Base-by-base conservation (phyloP, 2,797 vertebrate species). In the Neosalanx taihuensis region DNA sequence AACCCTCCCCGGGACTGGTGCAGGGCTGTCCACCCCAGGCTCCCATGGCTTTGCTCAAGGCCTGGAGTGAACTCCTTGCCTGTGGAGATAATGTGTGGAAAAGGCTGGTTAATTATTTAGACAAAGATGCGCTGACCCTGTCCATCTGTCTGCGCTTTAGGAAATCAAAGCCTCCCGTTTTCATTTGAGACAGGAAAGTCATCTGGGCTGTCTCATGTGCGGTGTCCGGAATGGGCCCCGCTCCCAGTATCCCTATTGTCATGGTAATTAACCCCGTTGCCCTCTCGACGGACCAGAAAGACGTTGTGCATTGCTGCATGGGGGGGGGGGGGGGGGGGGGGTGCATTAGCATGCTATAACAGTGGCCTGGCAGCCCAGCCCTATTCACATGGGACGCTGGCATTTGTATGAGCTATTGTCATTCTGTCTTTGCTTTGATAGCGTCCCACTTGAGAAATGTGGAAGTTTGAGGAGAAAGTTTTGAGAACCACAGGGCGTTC, bases 281-380 rank as follows among this genome's bases (percentile, higher is more conserved):
- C 87, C 89, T 88, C 92, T 90, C 75, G 87, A 87, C 89, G 84
- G 65, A 91, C 90, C 84, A 3, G 81, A 81, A 81, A 81, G 89
- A 89, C 86, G 90, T 92, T 89, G 84, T 89, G 90, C 93, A 93
- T 84, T 87, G 85, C 86, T 85, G 87, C 82, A 86, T 89, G 74
- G 82, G 86, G 76, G 85, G 92, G 92, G 23, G 23, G 23, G 76
- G 85, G 92, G 92, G 23, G 23, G 23, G 82, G 86, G 76, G 85
- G 92, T 91, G 94, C 90, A 91, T 95, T 95, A 93, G 92, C 85
- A 90, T 89, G 87, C 87, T 88, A 79, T 85, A 91, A 86, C 85
- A 86, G 81, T 78, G 86, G 81, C 75, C 81, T 80, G 41, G 80
- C 37, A 60, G 73, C 35, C 35, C 59, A 79, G 82, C 83, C 84